These are phyloP conservation scores for Papilio protenor DNA, from an alignment of 2,888 invertebrate genomes.

Conservation along the genomic window DNA sequence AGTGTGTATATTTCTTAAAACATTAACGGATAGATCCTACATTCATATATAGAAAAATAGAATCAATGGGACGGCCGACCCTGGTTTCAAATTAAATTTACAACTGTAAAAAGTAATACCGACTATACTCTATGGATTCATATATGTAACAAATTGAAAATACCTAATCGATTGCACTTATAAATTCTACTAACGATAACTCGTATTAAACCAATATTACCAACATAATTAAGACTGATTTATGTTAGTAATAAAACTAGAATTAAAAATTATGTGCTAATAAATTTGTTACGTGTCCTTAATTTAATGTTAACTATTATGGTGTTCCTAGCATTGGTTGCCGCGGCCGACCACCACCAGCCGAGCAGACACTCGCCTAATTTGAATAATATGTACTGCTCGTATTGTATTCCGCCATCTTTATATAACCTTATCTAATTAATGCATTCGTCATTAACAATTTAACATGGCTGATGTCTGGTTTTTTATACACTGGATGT, in stretches of 20 bases:
- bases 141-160: too few species aligned
- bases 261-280: background rate
- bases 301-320: background rate
- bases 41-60: background rate
- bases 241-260: background rate
- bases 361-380: slow-evolving; percentile 53
- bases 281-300: background rate
- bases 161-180: too few species aligned
- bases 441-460: slow-evolving; percentile 44
- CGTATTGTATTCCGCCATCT: slow-evolving; percentile 48
- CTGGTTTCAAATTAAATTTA: background rate
- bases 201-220: too few species aligned
- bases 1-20: slow-evolving; percentile 41
- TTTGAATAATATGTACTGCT: slow-evolving; percentile 53
- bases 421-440: slow-evolving; percentile 46
- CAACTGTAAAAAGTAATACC: too few species aligned
- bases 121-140: too few species aligned
- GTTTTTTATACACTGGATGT: slow-evolving; percentile 44
- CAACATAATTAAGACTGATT: background rate
- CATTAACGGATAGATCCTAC: background rate
- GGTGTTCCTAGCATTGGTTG: slow-evolving; percentile 49
- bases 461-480: slow-evolving; percentile 45
- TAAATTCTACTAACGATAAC: too few species aligned
- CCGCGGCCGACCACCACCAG: slow-evolving; percentile 48
- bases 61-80: background rate